These are phyloP conservation scores for Magallana nippona DNA, from an alignment of 2,888 invertebrate genomes.

Conservation along the genomic window DNA sequence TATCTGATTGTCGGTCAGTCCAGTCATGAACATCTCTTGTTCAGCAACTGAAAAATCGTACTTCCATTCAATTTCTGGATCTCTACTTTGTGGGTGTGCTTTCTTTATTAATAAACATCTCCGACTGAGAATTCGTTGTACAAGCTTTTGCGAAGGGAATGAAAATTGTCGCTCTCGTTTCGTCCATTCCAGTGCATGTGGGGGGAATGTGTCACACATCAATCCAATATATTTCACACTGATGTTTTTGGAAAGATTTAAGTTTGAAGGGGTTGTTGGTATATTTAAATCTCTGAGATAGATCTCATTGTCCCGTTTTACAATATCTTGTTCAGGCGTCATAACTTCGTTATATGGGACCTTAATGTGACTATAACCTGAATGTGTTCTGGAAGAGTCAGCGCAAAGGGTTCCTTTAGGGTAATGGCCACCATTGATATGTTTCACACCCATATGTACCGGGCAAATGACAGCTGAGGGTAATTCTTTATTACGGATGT, in stretches of 20 bases:
- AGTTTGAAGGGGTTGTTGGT: no score
- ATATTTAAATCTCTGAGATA: background rate
- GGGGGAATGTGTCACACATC: background rate
- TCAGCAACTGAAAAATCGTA: slow-evolving; percentile 2
- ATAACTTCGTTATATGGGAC: background rate
- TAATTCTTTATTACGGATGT: background rate
- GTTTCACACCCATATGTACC: background rate
- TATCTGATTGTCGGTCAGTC: background rate
- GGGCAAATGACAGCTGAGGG: background rate
- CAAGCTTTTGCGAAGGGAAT: background rate
- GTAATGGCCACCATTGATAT: background rate
- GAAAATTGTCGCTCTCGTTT: background rate
- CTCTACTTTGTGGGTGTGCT: background rate
- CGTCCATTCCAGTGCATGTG: background rate
- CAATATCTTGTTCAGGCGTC: background rate
- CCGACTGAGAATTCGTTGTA: background rate
- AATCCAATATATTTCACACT: background rate
- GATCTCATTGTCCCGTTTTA: background rate
- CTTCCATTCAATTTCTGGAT: slow-evolving; percentile 27
- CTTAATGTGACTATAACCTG: background rate
- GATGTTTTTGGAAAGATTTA: background rate
- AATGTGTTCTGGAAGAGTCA: background rate
- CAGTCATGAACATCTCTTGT: slow-evolving; percentile 28
- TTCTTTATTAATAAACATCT: background rate
- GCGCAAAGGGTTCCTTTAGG: background rate